Evolutionary conservation across 1,140 invertebrate genomes (phyloP).

Genomic region (Tetramorium alpestre): DNA sequence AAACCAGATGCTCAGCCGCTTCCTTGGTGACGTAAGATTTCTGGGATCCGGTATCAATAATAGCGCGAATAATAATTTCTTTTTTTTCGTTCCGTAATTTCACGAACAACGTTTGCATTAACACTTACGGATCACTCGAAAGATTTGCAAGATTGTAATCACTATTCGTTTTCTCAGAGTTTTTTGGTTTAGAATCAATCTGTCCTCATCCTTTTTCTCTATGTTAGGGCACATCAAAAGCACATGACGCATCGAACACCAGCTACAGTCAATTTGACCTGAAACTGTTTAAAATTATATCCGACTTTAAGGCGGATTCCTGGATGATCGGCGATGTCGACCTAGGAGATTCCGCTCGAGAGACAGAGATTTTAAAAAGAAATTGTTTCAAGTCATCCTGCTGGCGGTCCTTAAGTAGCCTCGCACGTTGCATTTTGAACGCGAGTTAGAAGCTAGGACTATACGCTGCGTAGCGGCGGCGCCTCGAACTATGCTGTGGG

Average conservation of each 20-base stretch:
- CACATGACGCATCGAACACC: neutral
- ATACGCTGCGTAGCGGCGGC: too few species aligned
- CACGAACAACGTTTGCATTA: neutral
- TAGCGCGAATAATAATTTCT: neutral
- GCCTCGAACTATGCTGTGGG: too few species aligned
- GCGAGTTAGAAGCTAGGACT: too few species aligned
- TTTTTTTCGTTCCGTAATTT: neutral
- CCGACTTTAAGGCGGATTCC: neutral
- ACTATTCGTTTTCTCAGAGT: neutral
- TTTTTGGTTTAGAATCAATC: neutral
- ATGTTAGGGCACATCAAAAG: neutral
- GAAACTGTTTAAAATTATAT: neutral
- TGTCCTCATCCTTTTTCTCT: neutral
- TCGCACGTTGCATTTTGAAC: too few species aligned
- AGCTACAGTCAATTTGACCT: too few species aligned
- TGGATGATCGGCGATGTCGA: too few species aligned
- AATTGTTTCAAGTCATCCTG: too few species aligned
- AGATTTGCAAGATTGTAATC: neutral
- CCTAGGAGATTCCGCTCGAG: too few species aligned
- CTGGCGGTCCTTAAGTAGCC: too few species aligned
- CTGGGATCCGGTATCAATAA: neutral
- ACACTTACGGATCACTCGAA: neutral
- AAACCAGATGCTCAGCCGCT: neutral
- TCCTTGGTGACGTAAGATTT: neutral
- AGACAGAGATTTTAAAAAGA: too few species aligned